These are phyloP conservation scores for Lottia gigantea DNA, from an alignment of 2,888 invertebrate species.

Conservation along the genomic window DNA sequence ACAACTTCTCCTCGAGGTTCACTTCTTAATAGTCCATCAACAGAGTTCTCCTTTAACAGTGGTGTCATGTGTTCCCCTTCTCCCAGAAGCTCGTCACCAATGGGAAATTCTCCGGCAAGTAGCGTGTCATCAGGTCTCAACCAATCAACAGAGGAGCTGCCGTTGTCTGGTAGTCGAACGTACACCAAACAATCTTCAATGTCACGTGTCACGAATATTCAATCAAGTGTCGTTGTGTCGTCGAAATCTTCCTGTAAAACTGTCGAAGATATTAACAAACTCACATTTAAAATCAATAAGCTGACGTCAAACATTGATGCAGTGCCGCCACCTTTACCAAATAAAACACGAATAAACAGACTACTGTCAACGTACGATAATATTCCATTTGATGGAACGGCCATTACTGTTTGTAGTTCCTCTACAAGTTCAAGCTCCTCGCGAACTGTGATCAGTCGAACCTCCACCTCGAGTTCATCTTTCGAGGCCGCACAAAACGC, in stretches of 20 bases:
- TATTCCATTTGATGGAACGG: constrained; percentile 65
- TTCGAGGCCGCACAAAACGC: constrained; percentile 20
- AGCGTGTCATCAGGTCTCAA: constrained; percentile 89
- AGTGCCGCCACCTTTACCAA: constrained; percentile 74
- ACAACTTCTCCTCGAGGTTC: constrained; percentile 32
- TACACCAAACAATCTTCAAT: neutral
- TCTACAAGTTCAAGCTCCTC: constrained; percentile 37
- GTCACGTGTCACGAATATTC: neutral
- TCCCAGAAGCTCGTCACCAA: constrained; percentile 41
- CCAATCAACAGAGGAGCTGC: constrained; percentile 74
- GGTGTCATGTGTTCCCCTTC: constrained; percentile 32
- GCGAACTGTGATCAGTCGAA: constrained; percentile 37
- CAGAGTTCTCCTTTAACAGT: constrained; percentile 28
- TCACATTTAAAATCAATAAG: constrained; percentile 54
- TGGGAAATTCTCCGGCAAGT: constrained; percentile 74
- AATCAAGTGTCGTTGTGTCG: neutral
- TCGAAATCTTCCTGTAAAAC: constrained; percentile 32
- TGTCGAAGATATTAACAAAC: constrained; percentile 54
- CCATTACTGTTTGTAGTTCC: constrained; percentile 25
- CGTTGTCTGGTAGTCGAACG: constrained; percentile 13
- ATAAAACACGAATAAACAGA: constrained; percentile 74
- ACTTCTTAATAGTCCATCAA: constrained; percentile 28
- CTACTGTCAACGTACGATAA: constrained; percentile 80
- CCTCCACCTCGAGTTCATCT: constrained; percentile 40
- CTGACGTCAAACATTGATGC: constrained; percentile 56